These are phyloP conservation scores for Agonopterix alstromeriana DNA, from an alignment of 2,888 invertebrate species.

Conservation along the genomic window DNA sequence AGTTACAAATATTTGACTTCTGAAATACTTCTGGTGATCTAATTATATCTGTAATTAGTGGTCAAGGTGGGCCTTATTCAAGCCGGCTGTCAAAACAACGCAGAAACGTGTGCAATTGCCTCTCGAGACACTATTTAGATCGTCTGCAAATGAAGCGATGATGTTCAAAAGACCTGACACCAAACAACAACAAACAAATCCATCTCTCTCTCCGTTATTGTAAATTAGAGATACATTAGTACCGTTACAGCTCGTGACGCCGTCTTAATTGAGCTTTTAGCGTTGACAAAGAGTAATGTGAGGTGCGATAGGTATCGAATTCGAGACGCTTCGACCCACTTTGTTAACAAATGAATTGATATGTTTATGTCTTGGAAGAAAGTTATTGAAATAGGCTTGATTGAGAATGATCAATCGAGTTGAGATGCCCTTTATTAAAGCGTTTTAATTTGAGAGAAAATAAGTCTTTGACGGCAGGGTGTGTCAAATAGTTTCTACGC, in stretches of 20 bases:
- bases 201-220: slow-evolving; percentile 11
- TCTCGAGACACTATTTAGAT: too few relatives aligned
- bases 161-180: too few relatives aligned
- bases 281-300: slow-evolving; percentile 51
- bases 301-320: slow-evolving; percentile 32
- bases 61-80: too few relatives aligned
- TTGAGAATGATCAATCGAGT: slow-evolving; percentile 2
- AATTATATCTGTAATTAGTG: too few relatives aligned
- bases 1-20: too few relatives aligned
- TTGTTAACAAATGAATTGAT: slow-evolving; percentile 22
- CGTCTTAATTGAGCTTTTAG: slow-evolving; percentile 53
- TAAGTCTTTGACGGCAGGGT: too few relatives aligned
- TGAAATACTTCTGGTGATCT: too few relatives aligned
- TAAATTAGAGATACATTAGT: slow-evolving; percentile 15
- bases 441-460: not conserved
- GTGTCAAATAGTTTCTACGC: too few relatives aligned
- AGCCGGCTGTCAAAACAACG: too few relatives aligned
- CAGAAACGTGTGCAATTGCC: too few relatives aligned
- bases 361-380: slow-evolving; percentile 15
- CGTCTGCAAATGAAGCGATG: too few relatives aligned
- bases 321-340: slow-evolving; percentile 27
- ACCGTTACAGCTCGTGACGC: slow-evolving; percentile 31
- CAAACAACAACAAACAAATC: not conserved
- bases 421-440: not conserved
- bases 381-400: slow-evolving; percentile 1